These are phyloP conservation scores for Mantis religiosa DNA, from an alignment of 2,888 invertebrate genomes.

Conservation along the genomic window DNA sequence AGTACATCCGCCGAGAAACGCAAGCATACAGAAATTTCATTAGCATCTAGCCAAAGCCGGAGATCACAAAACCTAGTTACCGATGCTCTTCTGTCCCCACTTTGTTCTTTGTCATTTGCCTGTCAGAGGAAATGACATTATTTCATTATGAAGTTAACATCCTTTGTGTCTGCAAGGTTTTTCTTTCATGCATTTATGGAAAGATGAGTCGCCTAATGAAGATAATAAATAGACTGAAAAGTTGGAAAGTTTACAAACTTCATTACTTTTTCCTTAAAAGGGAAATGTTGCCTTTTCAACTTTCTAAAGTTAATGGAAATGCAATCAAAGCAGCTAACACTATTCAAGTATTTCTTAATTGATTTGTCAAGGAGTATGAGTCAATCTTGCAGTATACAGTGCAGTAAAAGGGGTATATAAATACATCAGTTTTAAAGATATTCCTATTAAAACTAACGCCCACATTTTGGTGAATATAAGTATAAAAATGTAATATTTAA, in stretches of 20 bases:
- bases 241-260: background rate
- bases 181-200: background rate
- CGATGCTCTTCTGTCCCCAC: background rate
- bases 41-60: background rate
- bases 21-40: background rate
- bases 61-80: background rate
- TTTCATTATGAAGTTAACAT: background rate
- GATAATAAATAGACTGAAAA: background rate
- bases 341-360: background rate
- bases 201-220: background rate
- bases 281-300: background rate
- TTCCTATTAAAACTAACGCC: no score
- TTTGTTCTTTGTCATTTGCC: background rate
- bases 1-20: background rate
- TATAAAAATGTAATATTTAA: no score
- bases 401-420: no score
- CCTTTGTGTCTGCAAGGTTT: background rate
- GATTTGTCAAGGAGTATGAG: no score
- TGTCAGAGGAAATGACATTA: background rate
- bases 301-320: background rate
- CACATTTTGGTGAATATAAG: no score
- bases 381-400: no score
- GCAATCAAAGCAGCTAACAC: background rate
- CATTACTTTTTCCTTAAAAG: background rate
- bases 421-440: no score